Evolutionary conservation across 2,797 vertebrate species (phyloP), one percentile per base, ranked within the genome.

Genomic region (Labeo calbasu): DNA sequence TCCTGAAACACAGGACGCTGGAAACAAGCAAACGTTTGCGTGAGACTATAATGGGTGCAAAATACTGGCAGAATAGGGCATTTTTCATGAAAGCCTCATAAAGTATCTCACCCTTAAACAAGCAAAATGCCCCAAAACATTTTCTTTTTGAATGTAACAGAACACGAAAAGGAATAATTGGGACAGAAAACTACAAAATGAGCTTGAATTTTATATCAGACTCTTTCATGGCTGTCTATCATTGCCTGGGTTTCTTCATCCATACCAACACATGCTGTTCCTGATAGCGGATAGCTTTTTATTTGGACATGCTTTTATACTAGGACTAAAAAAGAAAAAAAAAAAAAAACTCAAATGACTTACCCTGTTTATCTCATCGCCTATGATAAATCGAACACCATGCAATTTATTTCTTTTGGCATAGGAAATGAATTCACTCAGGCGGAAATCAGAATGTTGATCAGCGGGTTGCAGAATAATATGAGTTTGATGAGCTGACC

Each of bases 281-380:
- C 81, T 51, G 32, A 40, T 53, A 76, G 72, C 4, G 6, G 32
- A 28, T 68, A 68, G 50, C 61, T 73, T 53, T 75, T 82, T 57
- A 83, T 68, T 76, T 83, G 11, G 61, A 76, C 59, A 83, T 68
- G 61, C 73, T 66, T 75, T 83, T 83, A 40, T 77, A 83, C 48
- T 14, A 57, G 68, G 36, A 68, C n/a, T 4, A 21, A 10, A 40
- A 61, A 69, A 69, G 43, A 40, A 84, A 48, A 51, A 23, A 14
- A 23, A 50, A 50, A 19, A 19, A 55, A 69, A 77, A 71, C 36
- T 57, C 28, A 84, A 81, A 84, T 70, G 50, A 55, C 50, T 68
- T 82, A 19, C 59, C 28, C 51, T 48, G 50, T 84, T 79, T 50
- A 68, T 85, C 57, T 79, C 79, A 87, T 73, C 69, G 43, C 63